Conservation (phyloP, 2,888 invertebrate species). For the Lepetodrilus schrolli region DNA sequence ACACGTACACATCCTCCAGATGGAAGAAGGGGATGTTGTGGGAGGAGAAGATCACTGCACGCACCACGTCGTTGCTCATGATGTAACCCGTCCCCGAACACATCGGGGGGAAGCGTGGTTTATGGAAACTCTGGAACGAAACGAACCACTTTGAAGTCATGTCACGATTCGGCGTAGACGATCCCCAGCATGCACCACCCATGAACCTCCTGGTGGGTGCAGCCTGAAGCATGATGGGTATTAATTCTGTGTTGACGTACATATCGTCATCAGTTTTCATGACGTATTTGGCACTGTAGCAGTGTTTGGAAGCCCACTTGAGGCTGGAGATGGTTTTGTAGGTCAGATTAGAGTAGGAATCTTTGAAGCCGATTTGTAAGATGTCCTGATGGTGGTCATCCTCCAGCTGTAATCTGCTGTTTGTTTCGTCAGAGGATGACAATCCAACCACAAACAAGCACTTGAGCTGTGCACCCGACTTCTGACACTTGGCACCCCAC, state of each 20-base stretch:
- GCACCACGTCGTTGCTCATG: slow-evolving; percentile 50
- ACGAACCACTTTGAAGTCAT: slow-evolving; percentile 60
- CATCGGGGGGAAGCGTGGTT: slow-evolving; percentile 48
- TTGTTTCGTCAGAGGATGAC: neutral
- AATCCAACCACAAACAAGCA: slow-evolving; percentile 54
- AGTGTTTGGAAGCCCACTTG: slow-evolving; percentile 50
- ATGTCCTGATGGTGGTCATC: slow-evolving; percentile 50
- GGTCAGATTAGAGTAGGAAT: slow-evolving; percentile 61
- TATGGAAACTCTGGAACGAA: slow-evolving; percentile 47
- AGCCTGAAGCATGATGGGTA: slow-evolving; percentile 50
- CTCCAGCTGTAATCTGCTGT: slow-evolving; percentile 38
- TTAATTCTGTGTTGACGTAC: slow-evolving; percentile 56
- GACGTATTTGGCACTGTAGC: slow-evolving; percentile 52
- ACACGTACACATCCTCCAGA: slow-evolving; percentile 64
- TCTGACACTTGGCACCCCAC: slow-evolving; percentile 52
- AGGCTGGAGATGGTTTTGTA: slow-evolving; percentile 58
- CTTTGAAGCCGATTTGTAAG: slow-evolving; percentile 51
- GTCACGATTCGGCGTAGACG: slow-evolving; percentile 53
- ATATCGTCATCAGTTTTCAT: slow-evolving; percentile 70
- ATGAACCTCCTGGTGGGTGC: slow-evolving; percentile 49
- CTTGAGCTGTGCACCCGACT: slow-evolving; percentile 32
- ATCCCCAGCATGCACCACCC: slow-evolving; percentile 62
- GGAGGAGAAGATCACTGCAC: slow-evolving; percentile 44
- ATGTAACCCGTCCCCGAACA: slow-evolving; percentile 66
- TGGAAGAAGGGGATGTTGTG: slow-evolving; percentile 61